Conservation (phyloP, 2,113 vertebrate genomes). For the Oenanthe melanoleuca region DNA sequence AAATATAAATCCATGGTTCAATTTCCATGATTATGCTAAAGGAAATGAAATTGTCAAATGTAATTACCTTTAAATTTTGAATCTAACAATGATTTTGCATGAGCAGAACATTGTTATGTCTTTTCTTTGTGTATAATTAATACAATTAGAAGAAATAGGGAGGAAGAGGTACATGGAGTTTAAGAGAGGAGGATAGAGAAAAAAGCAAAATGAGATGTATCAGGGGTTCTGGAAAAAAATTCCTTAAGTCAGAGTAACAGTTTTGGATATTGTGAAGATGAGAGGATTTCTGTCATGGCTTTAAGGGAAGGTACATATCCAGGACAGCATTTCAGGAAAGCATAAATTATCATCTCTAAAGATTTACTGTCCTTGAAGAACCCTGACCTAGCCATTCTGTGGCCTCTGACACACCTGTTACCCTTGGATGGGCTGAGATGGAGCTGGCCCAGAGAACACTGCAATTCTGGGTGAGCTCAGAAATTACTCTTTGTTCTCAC, state of each 20-base stretch:
- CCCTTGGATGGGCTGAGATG: background rate
- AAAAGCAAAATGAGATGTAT: background rate
- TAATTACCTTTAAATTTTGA: background rate
- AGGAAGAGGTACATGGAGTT: background rate
- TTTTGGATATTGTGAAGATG: background rate
- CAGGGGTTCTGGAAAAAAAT: background rate
- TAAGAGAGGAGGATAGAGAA: background rate
- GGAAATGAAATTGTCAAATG: background rate
- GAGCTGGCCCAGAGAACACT: accelerated
- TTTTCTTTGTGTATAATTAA: background rate
- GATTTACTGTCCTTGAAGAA: background rate
- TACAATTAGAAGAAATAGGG: background rate
- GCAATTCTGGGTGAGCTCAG: background rate
- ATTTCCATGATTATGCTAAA: background rate
- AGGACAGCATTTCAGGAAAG: background rate
- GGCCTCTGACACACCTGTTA: background rate
- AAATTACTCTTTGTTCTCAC: background rate
- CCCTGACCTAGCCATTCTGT: background rate
- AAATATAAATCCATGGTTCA: background rate
- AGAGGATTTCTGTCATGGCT: background rate
- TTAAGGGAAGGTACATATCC: background rate
- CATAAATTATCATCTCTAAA: background rate
- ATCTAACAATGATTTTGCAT: background rate
- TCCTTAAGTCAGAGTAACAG: background rate
- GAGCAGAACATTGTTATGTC: background rate